Evolutionary conservation across 2,888 invertebrate genomes (phyloP).

Genomic region (Galerucella pusilla): DNA sequence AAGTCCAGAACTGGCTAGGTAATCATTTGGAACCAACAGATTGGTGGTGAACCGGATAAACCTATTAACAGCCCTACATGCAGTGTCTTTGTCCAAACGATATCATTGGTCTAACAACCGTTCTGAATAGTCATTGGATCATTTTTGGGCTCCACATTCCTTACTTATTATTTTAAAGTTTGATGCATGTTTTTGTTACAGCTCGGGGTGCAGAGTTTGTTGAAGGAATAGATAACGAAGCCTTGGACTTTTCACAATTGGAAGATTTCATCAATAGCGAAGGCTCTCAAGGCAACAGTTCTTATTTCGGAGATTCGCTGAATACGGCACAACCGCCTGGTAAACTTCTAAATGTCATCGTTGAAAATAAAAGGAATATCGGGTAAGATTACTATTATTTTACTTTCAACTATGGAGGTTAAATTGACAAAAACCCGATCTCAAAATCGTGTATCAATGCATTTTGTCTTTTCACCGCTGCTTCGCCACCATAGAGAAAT

Average conservation of each 20-base stretch:
- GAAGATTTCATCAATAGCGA: slow-evolving; percentile 88
- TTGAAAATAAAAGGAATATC: slow-evolving; percentile 62
- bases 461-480: no score
- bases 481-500: no score
- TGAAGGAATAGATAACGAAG: slow-evolving; percentile 89
- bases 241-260: slow-evolving; percentile 81
- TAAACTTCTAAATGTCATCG: slow-evolving; percentile 63
- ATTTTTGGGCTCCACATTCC: no score
- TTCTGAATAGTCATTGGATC: no score
- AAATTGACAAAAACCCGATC: no score
- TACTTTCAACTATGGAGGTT: background rate
- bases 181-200: slow-evolving; percentile 58
- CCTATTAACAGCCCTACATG: no score
- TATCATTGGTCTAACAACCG: no score
- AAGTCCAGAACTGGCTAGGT: no score
- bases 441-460: no score
- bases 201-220: slow-evolving; percentile 83
- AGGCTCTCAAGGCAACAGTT: slow-evolving; percentile 66
- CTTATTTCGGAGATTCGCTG: slow-evolving; percentile 63
- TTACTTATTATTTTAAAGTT: background rate
- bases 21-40: no score
- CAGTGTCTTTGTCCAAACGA: no score
- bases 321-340: slow-evolving; percentile 55
- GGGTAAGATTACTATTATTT: slow-evolving; percentile 52
- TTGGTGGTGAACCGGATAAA: no score